These are phyloP conservation scores for Sturnus vulgaris DNA, from an alignment of 2,113 vertebrate species.

Conservation along the genomic window DNA sequence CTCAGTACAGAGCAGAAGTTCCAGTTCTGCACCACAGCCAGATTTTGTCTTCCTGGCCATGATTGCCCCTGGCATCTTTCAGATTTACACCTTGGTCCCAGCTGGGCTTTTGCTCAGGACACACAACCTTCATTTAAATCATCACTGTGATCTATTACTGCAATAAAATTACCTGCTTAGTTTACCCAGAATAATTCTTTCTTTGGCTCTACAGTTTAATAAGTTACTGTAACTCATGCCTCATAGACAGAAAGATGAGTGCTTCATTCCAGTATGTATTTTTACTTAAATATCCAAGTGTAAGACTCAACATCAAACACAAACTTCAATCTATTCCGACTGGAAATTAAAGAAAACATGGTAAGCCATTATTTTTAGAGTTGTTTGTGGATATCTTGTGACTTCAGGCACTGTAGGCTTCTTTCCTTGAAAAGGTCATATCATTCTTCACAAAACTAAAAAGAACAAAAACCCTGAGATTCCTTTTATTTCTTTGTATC, in stretches of 20 bases:
- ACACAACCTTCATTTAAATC: background rate
- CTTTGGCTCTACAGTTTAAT: background rate
- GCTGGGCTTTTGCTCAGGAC: background rate
- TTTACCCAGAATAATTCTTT: background rate
- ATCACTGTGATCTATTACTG: background rate
- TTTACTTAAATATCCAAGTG: background rate
- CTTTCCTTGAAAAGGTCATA: slow-evolving; percentile 41
- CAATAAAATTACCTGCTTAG: background rate
- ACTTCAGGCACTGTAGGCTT: background rate
- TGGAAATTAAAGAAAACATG: background rate
- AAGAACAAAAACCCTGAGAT: background rate
- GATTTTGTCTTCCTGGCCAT: background rate
- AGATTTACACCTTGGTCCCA: background rate
- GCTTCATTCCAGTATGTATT: background rate
- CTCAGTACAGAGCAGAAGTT: background rate
- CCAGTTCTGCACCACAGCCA: accelerated
- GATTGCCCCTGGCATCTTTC: background rate
- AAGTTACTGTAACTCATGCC: background rate
- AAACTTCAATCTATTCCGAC: background rate
- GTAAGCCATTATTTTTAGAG: background rate
- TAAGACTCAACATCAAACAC: background rate
- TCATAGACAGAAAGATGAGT: background rate
- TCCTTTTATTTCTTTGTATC: slow-evolving; percentile 52
- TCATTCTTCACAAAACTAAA: background rate
- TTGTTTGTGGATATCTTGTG: slow-evolving; percentile 5